Base-by-base conservation (phyloP, 2,888 invertebrate species). In the Stenolophus ochropezus region DNA sequence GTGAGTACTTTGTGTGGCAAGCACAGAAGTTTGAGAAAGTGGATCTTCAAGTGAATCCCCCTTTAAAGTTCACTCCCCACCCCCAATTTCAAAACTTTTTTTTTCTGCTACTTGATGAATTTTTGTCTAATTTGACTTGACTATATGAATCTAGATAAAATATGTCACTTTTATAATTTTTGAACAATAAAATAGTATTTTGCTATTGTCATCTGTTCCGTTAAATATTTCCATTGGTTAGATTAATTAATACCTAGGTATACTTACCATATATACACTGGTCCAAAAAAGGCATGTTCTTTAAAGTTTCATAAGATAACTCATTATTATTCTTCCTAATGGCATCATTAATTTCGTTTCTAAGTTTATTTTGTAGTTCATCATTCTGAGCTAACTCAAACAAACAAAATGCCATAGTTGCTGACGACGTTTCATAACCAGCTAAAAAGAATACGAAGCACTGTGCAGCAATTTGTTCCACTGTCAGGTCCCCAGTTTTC, bases 381-480 rank as follows among this genome's bases (percentile, higher is more conserved):
- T 87, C 88, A 84, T 91, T 89, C 6, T 87, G 86, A 0, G 91
- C 90, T 47, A 92, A 84, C 84, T 91, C 91, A 83, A 89, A 91
- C 11, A 91, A 85, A 0, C 88, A 88, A 83, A 89, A 91, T 58
- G 89, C 88, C 85, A 91, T 87, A 6, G 90, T 88, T 4, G 90
- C 89, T 1, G 83, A 81, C 0, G 90, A 90, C 0, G 91, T 90
- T 84, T 91, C 91, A 79, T 90, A 91, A 0, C 91, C 91, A n/a
- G 90, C 91, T 0, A 87, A 76, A 79, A 90, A 91, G 84, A 93
- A 91, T 0, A 91, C 84, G 42, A 91, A 88, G 2, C 91, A 90
- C 82, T 93, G 91, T 0, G 91, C 89, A 0, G 90, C 89, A 4
- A 92, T 82, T 42, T 91, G 84, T 1, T 90, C 88, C 5, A 91